These are phyloP conservation scores for Resseliella maxima DNA, from an alignment of 2,888 invertebrate genomes.

Conservation along the genomic window DNA sequence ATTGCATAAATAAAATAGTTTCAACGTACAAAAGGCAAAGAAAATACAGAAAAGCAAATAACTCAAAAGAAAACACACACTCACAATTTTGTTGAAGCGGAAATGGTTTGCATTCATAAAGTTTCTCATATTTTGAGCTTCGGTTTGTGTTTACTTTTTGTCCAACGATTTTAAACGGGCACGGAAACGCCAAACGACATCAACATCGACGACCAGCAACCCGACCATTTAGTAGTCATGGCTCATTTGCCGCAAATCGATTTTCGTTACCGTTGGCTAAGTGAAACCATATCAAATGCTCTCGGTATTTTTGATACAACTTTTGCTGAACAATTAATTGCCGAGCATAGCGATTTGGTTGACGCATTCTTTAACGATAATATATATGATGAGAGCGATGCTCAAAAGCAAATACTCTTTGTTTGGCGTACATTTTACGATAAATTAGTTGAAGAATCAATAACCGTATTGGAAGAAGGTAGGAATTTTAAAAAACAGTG, in stretches of 20 bases:
- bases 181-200: no score
- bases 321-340: conserved; percentile 63
- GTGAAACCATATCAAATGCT: conserved; percentile 70
- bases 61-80: neutral
- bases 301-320: conserved; percentile 65
- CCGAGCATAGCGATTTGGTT: conserved; percentile 70
- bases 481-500: conserved; percentile 65
- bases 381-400: conserved; percentile 67
- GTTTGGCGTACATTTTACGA: conserved; percentile 78
- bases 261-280: conserved; percentile 77
- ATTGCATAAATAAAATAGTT: neutral
- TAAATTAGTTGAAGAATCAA: conserved; percentile 80
- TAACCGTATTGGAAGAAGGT: conserved; percentile 80
- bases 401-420: conserved; percentile 74
- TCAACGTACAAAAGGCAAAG: neutral
- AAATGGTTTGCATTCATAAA: neutral
- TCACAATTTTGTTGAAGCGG: neutral
- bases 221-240: neutral
- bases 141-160: neutral
- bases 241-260: conserved; percentile 65
- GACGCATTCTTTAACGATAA: conserved; percentile 70
- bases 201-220: neutral
- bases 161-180: neutral
- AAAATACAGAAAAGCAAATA: neutral
- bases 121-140: neutral